Evolutionary conservation across 2,797 vertebrate species (phyloP).

Genomic region (Fundulus diaphanus): DNA sequence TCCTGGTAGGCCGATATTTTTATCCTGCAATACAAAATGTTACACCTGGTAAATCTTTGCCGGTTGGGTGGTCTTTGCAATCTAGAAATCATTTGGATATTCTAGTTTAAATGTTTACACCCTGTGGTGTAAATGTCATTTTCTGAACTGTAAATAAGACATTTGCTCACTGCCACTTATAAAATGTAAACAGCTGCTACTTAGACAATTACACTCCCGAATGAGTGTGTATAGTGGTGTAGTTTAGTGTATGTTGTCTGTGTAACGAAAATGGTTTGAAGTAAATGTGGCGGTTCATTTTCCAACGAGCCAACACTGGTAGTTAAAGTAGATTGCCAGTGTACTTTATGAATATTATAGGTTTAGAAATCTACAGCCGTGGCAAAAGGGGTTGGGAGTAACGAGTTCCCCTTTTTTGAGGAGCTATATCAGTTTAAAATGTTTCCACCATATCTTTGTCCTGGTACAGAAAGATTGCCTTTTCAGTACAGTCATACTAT

Average conservation of each 20-base stretch:
- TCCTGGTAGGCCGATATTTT: neutral
- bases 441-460: neutral
- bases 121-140: slow-evolving; percentile 14
- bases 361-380: neutral
- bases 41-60: slow-evolving; percentile 3
- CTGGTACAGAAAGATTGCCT: neutral
- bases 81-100: slow-evolving; percentile 2
- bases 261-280: slow-evolving; percentile 2
- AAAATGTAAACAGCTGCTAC: slow-evolving; percentile 8
- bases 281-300: neutral
- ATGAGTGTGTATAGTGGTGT: neutral
- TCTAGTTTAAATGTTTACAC: slow-evolving; percentile 13
- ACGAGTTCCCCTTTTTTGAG: neutral
- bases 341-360: neutral
- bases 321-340: neutral
- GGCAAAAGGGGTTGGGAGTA: neutral
- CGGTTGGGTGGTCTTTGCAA: slow-evolving; percentile 6
- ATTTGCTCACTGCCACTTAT: neutral
- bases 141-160: slow-evolving; percentile 1
- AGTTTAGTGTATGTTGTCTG: slow-evolving; percentile 2
- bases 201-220: slow-evolving; percentile 13
- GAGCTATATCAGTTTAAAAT: too few relatives aligned
- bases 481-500: neutral
- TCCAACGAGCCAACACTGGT: neutral
- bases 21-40: neutral